A percentile compares a stretch with the other conserved stretches of the same genome.
phyloP scores from a whole-genome alignment of 2,113 vertebrate species.

The Acrocephalus arundinaceus region DNA sequence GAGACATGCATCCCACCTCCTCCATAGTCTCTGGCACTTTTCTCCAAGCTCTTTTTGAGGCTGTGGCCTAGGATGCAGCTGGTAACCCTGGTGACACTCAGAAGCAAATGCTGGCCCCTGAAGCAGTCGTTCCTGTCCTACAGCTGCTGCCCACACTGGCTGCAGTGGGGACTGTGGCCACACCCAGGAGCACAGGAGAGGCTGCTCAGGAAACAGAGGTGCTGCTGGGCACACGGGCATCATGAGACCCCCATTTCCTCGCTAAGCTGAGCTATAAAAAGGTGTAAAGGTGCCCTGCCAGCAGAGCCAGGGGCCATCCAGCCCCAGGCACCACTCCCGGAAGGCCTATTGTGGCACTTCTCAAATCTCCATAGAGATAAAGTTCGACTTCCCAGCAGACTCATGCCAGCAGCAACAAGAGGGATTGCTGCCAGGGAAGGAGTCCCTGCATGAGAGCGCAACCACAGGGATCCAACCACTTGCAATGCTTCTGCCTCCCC shows the following conservation, averaged over 20 bases:
- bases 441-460: not conserved
- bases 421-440: not conserved
- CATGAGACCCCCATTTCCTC: not conserved
- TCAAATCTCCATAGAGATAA: conserved; percentile 28
- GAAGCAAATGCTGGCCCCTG: not conserved
- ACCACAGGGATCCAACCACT: not conserved
- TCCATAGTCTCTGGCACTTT: not conserved
- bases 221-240: not conserved
- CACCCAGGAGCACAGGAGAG: not conserved
- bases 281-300: not conserved
- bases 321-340: not conserved
- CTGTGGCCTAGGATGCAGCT: not conserved
- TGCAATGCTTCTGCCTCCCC: not conserved
- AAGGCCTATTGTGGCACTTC: not conserved
- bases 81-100: not conserved
- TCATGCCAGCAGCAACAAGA: not conserved
- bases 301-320: not conserved
- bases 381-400: not conserved
- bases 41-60: not conserved
- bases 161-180: not conserved
- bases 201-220: not conserved
- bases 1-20: not conserved
- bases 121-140: not conserved
- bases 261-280: conserved; percentile 25
- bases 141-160: not conserved